Base-by-base conservation (phyloP, 2,888 invertebrate species). In the Agonopterix subpropinquella region DNA sequence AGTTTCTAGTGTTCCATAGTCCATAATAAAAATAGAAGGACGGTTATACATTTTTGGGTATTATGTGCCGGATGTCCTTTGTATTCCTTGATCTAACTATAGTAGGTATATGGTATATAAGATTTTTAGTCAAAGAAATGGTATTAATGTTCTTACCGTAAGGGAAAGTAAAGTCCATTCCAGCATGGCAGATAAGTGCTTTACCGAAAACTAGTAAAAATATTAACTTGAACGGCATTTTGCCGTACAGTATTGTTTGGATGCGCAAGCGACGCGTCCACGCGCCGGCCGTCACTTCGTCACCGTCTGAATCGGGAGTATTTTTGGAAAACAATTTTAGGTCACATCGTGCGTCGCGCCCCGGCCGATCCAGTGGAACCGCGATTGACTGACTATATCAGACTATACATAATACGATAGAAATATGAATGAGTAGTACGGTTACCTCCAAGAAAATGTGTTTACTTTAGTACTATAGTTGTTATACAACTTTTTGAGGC, bases 271-370 rank as follows among this genome's bases (percentile, higher is more conserved):
- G 73, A 62, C 73, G 62, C 61, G 64, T 59, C 18, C 58, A 59
- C 72, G 69, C 73, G 72, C 70, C 61, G 73, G 10, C 13, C 46
- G 15, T 4, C n/a, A 10, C 28, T 5, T 35, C 57, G 67, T 59
- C 68, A 64, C 67, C 72, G 77, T 80, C 78, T 81, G 78, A 65
- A 48, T 4, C 11, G 45, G 41, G 44, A 70, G 71, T 88, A 87
- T 87, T 88, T 88, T 85, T 82, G 84, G 88, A 86, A 78, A 84
- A 68, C 73, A 75, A 67, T 87, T 80, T 86, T 83, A 85, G 88
- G 85, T 81, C 87, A 76, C 73, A 68, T 71, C 67, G 62, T 39
- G 62, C 56, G 61, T 49, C 59, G 58, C 45, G 35, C 35, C 10
- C 35, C 10, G 11, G 4, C 5, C 28, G 8, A 36, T 43, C 10